Conservation (phyloP, 2,113 vertebrate genomes). For the Melanerpes formicivorus region DNA sequence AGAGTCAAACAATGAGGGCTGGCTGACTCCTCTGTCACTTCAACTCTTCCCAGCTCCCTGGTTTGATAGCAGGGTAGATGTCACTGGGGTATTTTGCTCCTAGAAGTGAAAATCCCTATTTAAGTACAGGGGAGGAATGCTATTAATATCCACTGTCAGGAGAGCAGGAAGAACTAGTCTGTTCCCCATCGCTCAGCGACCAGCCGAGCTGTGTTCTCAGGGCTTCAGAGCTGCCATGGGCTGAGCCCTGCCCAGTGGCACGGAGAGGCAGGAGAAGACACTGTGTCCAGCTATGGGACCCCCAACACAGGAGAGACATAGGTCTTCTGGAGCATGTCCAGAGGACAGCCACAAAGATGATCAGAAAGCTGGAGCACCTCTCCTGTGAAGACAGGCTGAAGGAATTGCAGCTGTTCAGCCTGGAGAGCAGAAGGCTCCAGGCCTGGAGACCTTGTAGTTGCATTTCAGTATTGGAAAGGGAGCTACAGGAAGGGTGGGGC, state of each 20-base stretch:
- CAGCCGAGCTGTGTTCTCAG: not conserved
- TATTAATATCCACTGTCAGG: not conserved
- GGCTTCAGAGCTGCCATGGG: not conserved
- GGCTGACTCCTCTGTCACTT: not conserved
- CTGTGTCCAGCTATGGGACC: too few relatives aligned
- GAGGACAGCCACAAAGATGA: not conserved
- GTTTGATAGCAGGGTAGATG: not conserved
- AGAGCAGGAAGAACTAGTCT: conserved; percentile 44
- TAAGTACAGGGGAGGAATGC: not conserved
- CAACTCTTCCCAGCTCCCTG: not conserved
- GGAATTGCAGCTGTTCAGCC: too few relatives aligned
- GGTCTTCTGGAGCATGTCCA: too few relatives aligned
- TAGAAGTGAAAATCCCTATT: not conserved
- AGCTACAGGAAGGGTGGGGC: too few relatives aligned
- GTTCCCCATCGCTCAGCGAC: not conserved
- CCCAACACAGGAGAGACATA: too few relatives aligned
- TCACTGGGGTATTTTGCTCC: not conserved
- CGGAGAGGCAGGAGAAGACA: not conserved
- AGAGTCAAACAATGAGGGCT: not conserved
- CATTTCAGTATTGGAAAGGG: too few relatives aligned
- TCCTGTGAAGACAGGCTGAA: too few relatives aligned
- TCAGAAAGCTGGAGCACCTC: too few relatives aligned
- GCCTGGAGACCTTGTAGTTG: too few relatives aligned
- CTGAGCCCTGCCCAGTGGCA: not conserved
- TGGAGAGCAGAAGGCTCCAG: too few relatives aligned